A percentile compares a stretch with the other conserved stretches of the same genome.
phyloP scores from a whole-genome alignment of 2,888 invertebrate genomes.

The Anaspis maculata region DNA sequence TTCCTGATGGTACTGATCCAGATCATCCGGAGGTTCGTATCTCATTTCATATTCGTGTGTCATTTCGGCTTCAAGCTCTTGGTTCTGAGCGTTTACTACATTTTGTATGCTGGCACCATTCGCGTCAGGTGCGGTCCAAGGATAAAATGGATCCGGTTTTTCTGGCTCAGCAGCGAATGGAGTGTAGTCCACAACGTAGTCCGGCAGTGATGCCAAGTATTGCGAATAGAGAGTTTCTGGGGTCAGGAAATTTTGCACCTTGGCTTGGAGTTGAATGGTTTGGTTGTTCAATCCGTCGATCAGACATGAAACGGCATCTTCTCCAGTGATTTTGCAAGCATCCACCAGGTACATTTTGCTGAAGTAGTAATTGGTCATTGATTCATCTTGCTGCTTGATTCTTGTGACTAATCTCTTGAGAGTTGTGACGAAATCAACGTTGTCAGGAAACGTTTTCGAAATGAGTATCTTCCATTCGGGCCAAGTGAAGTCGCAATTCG shows the following conservation, averaged over 20 bases:
- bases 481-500: conserved; percentile 26
- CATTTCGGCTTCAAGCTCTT: no score
- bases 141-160: no score
- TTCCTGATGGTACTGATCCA: no score
- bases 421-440: conserved; percentile 24
- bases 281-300: conserved; percentile 26
- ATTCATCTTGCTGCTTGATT: conserved; percentile 23
- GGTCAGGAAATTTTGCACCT: conserved; percentile 20
- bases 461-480: conserved; percentile 28
- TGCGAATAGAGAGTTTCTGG: conserved; percentile 27
- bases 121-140: no score
- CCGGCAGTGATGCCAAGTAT: conserved; percentile 20
- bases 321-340: conserved; percentile 28
- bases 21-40: no score
- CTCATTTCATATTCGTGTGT: no score
- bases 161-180: no score
- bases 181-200: conserved; percentile 12
- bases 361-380: conserved; percentile 27
- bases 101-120: no score
- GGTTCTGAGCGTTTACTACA: no score
- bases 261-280: conserved; percentile 18
- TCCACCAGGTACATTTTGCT: conserved; percentile 29
- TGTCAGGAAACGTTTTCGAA: conserved; percentile 27
- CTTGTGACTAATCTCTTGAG: conserved; percentile 22
- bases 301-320: conserved; percentile 27